Conservation (phyloP, 2,113 vertebrate genomes). For the Xenopus borealis region DNA sequence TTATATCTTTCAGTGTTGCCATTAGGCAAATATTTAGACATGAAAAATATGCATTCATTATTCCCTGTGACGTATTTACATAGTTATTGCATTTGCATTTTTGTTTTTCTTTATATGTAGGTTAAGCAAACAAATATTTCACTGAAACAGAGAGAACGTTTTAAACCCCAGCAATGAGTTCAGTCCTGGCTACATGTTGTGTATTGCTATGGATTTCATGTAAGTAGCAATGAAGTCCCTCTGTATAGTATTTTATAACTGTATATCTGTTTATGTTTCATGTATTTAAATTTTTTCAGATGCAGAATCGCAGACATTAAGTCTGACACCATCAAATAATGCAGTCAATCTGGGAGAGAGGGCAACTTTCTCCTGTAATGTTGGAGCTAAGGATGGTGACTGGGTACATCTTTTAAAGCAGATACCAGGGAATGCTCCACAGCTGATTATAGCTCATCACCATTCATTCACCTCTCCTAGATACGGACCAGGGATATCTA, state of each 20-base stretch:
- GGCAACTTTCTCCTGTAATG: neutral
- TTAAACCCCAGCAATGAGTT: too few species aligned
- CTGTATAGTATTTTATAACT: too few species aligned
- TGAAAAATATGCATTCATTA: too few species aligned
- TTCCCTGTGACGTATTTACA: too few species aligned
- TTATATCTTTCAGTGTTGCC: too few species aligned
- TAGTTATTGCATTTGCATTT: too few species aligned
- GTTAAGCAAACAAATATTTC: too few species aligned
- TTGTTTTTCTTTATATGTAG: too few species aligned
- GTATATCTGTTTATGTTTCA: too few species aligned
- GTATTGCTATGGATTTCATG: neutral
- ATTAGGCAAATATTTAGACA: too few species aligned
- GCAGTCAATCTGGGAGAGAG: neutral
- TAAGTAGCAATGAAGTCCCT: neutral
- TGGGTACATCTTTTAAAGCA: neutral
- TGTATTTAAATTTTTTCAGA: neutral
- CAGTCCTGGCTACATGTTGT: too few species aligned
- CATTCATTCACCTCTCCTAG: neutral
- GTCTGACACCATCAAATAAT: neutral
- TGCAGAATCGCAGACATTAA: neutral
- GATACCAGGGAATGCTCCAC: neutral
- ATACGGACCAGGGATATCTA: constrained; percentile 10
- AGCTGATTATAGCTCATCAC: neutral
- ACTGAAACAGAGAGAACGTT: too few species aligned
- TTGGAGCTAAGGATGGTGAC: neutral